Evolutionary conservation across 2,888 invertebrate genomes (phyloP), one percentile per base, ranked within the genome.

Genomic region (Candidula unifasciata): DNA sequence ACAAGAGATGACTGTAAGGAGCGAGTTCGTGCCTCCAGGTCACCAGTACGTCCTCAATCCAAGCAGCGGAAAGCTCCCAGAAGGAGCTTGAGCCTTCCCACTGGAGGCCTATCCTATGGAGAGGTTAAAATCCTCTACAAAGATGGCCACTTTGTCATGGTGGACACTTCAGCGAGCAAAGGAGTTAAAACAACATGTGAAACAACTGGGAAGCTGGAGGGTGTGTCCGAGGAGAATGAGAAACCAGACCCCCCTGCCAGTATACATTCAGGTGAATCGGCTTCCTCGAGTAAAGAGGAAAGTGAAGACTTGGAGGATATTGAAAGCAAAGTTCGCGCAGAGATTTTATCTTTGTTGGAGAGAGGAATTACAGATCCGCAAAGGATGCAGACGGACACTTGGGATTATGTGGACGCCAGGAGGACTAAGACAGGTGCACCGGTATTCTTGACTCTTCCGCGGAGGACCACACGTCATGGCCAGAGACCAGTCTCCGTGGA

Each of bases 401-500:
- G 57, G n/a, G 21, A 3, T 16, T 27, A 2, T 21, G 78, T 35
- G 3, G 35, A 10, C 13, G 52, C 30, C 24, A 54, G 37, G 30
- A 54, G 33, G 33, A 44, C 66, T 1, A 52, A 54, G 44, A n/a
- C 73, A 0, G 66, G 52, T 18, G 84, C 66, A 18, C 74, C 80
- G 0, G n/a, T 74, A 2, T 84, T 80, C 80, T 54, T 64, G 8
- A 80, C 84, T 10, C 76, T 84, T 21, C 83, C 85, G 18, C 44
- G 81, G 0, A 37, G 84, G 6, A 35, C 57, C 3, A 37, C 80
- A 37, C 69, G 16, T 37, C 64, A 64, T 24, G 66, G 30, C 24
- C 82, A 84, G 52, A 73, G 88, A 8, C 89, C 89, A 0, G 68
- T 86, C 24, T 89, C 89, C 3, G 86, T 88, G 78, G 89, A 89